Evolutionary conservation across 2,797 vertebrate genomes (phyloP), one percentile per base, ranked within the genome.

Genomic region (Anguilla pacifica): DNA sequence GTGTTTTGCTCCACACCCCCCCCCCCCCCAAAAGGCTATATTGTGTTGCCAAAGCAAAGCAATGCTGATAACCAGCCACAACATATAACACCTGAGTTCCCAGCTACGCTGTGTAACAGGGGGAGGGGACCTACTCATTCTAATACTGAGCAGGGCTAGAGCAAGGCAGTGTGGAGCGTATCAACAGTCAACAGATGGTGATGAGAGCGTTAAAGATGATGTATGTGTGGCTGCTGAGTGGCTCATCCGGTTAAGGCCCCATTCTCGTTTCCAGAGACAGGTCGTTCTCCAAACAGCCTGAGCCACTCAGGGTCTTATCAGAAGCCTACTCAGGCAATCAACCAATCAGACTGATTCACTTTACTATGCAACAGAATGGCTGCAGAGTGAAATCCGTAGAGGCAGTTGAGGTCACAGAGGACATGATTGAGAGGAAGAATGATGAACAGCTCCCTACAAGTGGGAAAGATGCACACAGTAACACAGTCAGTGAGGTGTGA

Each of bases 21-120:
- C 10, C 6, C 9, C n/a, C 13, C 31, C 2, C 6, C 35, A 13
- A 13, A 43, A 77, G 74, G 74, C 35, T 77, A 77, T 43, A 39
- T 43, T 77, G 35, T 77, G 31, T 77, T 43, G 39, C 74, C 39
- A 77, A 77, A 77, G 61, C 39, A 77, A 77, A 77, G 61, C 61
- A 74, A 43, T 17, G 17, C 35, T 39, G 35, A 77, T n/a, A 72
- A 72, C 67, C 13, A 77, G 19, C 74, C 11, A 43, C 35, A 77
- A 39, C 35, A 77, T 13, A 17, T 0, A 43, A 39, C 70, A 13
- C 43, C 2, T 17, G 11, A 39, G 15, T 39, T 43, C 15, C 10
- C 70, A 31, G 70, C 15, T 2, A 3, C 2, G 19, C 28, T 39
- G 1, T 31, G 70, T 39, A 5, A 1, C n/a, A 6, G n/a, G 70